Evolutionary conservation across 2,888 invertebrate genomes (phyloP).

Genomic region (Panorpa germanica): DNA sequence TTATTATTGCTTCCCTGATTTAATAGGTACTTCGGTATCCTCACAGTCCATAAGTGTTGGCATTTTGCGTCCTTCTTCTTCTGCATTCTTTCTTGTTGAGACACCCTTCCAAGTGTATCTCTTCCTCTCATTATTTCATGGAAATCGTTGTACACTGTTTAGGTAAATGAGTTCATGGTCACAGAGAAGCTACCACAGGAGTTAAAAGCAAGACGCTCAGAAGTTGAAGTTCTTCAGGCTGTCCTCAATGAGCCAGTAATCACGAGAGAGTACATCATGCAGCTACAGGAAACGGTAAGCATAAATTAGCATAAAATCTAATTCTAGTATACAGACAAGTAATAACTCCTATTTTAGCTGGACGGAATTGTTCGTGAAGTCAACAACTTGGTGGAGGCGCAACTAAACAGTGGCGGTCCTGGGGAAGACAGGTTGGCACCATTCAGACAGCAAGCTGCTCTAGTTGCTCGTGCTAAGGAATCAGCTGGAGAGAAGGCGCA

Average conservation of each 20-base stretch:
- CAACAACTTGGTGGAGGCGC: slow-evolving; percentile 50
- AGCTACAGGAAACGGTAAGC: slow-evolving; percentile 38
- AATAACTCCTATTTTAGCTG: slow-evolving; percentile 20
- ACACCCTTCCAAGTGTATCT: no score
- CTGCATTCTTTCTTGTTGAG: no score
- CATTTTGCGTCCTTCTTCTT: no score
- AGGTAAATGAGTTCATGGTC: slow-evolving; percentile 51
- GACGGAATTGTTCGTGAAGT: slow-evolving; percentile 37
- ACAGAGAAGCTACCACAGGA: slow-evolving; percentile 68
- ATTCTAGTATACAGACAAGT: slow-evolving; percentile 13
- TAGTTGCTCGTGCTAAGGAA: slow-evolving; percentile 64
- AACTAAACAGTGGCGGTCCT: slow-evolving; percentile 41
- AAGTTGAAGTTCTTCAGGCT: slow-evolving; percentile 45
- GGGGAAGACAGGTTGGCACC: slow-evolving; percentile 58
- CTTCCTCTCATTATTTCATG: no score
- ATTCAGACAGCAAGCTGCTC: slow-evolving; percentile 69
- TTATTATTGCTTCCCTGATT: no score
- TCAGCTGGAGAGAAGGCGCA: slow-evolving; percentile 47
- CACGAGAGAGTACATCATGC: slow-evolving; percentile 42
- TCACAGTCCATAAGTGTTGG: no score
- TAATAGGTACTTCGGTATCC: no score
- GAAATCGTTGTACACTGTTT: slow-evolving; percentile 4
- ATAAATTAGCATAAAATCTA: slow-evolving; percentile 11
- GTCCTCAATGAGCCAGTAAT: slow-evolving; percentile 46
- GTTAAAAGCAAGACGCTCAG: slow-evolving; percentile 36